Evolutionary conservation across 2,888 invertebrate genomes (phyloP), one percentile per base, ranked within the genome.

Genomic region (Minunthozetes semirufus): DNA sequence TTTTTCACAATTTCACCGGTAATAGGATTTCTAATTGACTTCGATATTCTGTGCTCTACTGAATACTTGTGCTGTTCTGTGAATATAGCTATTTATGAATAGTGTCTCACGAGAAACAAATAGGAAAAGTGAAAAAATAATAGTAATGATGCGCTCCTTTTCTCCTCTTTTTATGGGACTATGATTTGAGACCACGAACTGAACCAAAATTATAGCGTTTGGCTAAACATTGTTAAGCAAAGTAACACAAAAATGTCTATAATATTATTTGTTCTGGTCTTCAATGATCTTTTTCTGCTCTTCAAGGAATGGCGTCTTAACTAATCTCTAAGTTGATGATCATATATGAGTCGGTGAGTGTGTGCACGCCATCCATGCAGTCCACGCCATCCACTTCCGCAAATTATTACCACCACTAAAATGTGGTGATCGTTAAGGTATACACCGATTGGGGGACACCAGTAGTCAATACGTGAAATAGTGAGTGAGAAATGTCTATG

Each of bases 151-250:
- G 33, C 33, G 33, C 33, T 8, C 33, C 9, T 56, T 27, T 59
- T 59, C n/a, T 59, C 9, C 56, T 59, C n/a, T 19, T 59, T 53
- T 59, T 59, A 33, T 11, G 17, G 61, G 56, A 22, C 27, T 63
- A 63, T 63, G 29, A 63, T 63, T 63, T 63, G 61, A 63, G 61
- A 63, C 61, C 61, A 63, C 61, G 61, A 63, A 63, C 5, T 63
- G 61, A 63, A 63, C 61, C 27, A 27, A 63, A 63, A 63, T 63
- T 63, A 63, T 63, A 63, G 61, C 33, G 61, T 29, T 56, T 27
- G 33, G 61, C 61, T 63, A 29, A 63, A 63, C 61, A 63, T 63
- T 63, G 27, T 63, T 56, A 56, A 56, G 17, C 22, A 56, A 22
- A 56, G n/a, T 56, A 56, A 33, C 33, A 33, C 56, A 63, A 6